Conservation (phyloP, 2,888 invertebrate species). For the Panorpa germanica region DNA sequence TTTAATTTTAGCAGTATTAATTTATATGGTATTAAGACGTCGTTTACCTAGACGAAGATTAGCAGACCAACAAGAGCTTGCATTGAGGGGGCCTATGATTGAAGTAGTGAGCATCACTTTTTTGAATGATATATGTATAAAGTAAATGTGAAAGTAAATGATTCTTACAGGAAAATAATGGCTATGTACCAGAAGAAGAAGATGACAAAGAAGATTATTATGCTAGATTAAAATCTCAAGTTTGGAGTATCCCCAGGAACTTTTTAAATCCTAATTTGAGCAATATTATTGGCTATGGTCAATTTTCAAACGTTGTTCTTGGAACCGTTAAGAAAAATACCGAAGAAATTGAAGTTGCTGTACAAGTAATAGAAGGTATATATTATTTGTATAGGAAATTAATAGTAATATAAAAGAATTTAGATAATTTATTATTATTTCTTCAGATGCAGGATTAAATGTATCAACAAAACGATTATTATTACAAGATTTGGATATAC, state of each 20-base stretch:
- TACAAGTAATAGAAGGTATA: conserved; percentile 40
- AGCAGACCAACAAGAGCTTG: conserved; percentile 44
- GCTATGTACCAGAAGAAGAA: conserved; percentile 54
- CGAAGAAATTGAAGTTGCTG: conserved; percentile 29
- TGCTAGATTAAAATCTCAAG: conserved; percentile 49
- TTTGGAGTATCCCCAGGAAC: conserved; percentile 35
- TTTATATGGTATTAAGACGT: conserved; percentile 26
- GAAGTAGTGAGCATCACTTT: conserved; percentile 32
- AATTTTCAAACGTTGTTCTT: conserved; percentile 58
- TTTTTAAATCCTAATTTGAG: conserved; percentile 50
- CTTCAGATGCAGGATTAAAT: conserved; percentile 13
- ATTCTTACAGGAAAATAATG: conserved; percentile 51
- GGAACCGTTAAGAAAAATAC: conserved; percentile 46
- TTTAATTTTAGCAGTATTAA: conserved; percentile 39
- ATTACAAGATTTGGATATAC: conserved; percentile 50
- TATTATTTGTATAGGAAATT: background rate
- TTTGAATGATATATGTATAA: conserved; percentile 1
- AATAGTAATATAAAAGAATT: background rate
- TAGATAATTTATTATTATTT: background rate
- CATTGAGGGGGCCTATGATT: conserved; percentile 59
- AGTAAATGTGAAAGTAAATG: too few relatives aligned
- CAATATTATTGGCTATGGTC: conserved; percentile 50
- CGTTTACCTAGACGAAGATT: conserved; percentile 22
- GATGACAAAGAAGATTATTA: conserved; percentile 59
- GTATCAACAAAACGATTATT: too few relatives aligned